These are phyloP conservation scores for Octodonta nipae DNA, from an alignment of 2,888 invertebrate species.

Conservation along the genomic window DNA sequence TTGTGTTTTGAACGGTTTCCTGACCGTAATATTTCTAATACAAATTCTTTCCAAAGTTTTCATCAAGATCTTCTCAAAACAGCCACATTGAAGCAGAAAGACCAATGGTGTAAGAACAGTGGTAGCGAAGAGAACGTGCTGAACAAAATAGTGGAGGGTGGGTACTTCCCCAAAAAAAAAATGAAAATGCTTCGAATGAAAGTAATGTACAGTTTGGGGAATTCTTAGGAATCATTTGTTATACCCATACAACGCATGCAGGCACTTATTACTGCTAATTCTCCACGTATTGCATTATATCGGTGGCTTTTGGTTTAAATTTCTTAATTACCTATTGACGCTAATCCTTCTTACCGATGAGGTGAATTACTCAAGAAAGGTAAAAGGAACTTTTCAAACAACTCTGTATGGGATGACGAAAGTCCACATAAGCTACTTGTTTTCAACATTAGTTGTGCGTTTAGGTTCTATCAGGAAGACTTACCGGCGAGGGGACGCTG, in stretches of 20 bases:
- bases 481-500: no score
- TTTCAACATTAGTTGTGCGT: no score
- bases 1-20: slow-evolving; percentile 1
- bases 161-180: not conserved
- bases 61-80: not conserved
- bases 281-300: not conserved
- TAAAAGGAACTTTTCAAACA: not conserved
- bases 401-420: not conserved
- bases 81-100: not conserved
- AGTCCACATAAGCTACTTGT: no score
- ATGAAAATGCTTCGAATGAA: no score
- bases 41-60: not conserved
- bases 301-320: no score
- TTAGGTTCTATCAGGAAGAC: no score
- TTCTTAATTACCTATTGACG: no score
- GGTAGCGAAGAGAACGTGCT: not conserved
- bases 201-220: no score
- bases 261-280: not conserved
- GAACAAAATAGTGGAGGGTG: not conserved
- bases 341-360: no score
- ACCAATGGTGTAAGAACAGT: no score
- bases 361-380: no score
- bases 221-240: not conserved
- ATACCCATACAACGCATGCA: slow-evolving; percentile 1
- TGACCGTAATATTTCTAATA: slow-evolving; percentile 1